Evolutionary conservation across 2,797 vertebrate genomes (phyloP).

Genomic region (Bradypus variegatus): DNA sequence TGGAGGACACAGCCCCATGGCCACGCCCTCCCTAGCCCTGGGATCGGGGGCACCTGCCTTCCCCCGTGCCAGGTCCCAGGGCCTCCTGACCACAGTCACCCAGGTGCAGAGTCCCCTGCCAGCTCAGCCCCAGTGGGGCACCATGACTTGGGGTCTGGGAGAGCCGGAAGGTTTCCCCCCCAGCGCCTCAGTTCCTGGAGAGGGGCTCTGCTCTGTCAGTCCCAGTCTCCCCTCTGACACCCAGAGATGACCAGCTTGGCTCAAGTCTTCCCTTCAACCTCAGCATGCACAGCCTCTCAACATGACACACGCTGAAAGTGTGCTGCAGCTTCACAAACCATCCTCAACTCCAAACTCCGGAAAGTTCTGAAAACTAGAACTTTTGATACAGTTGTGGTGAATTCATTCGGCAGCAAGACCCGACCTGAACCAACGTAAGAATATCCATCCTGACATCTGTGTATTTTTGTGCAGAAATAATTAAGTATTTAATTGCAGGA

Average conservation of each 20-base stretch:
- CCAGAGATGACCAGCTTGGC: background rate
- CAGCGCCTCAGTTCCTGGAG: background rate
- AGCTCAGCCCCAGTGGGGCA: background rate
- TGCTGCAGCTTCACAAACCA: background rate
- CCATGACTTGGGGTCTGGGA: background rate
- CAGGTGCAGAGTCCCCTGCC: background rate
- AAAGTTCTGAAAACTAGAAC: background rate
- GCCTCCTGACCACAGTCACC: background rate
- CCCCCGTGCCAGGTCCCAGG: background rate
- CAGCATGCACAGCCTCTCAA: background rate
- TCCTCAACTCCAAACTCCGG: background rate
- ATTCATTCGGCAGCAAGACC: background rate
- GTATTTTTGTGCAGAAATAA: background rate
- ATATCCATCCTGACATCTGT: background rate
- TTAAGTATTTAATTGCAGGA: background rate
- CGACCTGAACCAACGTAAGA: background rate
- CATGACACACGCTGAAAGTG: background rate
- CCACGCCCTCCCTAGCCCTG: background rate
- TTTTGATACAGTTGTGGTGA: background rate
- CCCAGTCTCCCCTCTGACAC: background rate
- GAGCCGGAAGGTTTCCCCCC: background rate
- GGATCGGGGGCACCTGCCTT: accelerated
- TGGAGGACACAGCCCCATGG: background rate
- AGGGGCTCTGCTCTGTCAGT: background rate
- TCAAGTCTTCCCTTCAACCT: background rate